A percentile compares a stretch with the other conserved stretches of the same genome.
phyloP scores from a whole-genome alignment of 2,888 invertebrate species.

The Mellilla xanthometata region DNA sequence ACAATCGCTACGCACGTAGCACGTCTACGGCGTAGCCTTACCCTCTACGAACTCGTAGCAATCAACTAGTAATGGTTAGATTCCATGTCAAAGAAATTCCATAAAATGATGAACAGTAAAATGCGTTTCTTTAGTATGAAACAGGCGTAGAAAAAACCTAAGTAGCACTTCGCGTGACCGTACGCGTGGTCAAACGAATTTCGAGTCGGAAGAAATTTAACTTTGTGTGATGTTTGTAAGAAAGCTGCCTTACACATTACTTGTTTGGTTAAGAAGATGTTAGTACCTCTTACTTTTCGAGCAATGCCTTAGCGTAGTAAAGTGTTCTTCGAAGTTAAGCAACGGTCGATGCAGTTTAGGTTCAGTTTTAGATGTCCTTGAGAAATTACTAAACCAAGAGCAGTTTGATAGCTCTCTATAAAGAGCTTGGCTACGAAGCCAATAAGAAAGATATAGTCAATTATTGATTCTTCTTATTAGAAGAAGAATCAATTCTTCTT shows the following conservation, averaged over 20 bases:
- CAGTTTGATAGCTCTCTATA: too few species aligned
- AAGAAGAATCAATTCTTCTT: too few species aligned
- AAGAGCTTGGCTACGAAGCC: too few species aligned
- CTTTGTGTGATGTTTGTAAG: slow-evolving; percentile 7
- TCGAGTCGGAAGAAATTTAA: slow-evolving; percentile 37
- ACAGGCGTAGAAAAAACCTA: slow-evolving; percentile 64
- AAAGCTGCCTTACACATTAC: neutral
- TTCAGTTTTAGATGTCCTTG: too few species aligned
- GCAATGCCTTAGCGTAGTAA: too few species aligned
- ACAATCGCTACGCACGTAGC: slow-evolving; percentile 50
- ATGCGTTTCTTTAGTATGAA: slow-evolving; percentile 49
- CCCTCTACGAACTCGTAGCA: slow-evolving; percentile 56
- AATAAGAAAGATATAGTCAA: too few species aligned
- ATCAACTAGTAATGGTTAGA: slow-evolving; percentile 73
- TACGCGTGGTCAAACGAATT: slow-evolving; percentile 64
- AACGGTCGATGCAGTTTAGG: too few species aligned
- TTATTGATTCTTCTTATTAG: too few species aligned
- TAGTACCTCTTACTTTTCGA: too few species aligned
- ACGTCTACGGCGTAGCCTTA: slow-evolving; percentile 40
- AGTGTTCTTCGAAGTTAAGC: too few species aligned
- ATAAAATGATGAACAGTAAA: slow-evolving; percentile 53
- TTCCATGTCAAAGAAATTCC: slow-evolving; percentile 77
- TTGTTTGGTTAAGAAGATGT: neutral
- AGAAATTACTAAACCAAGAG: too few species aligned
- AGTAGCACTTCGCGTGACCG: slow-evolving; percentile 72